These are phyloP conservation scores for Phalacrocorax carbo DNA, from an alignment of 2,113 vertebrate species.

Conservation along the genomic window DNA sequence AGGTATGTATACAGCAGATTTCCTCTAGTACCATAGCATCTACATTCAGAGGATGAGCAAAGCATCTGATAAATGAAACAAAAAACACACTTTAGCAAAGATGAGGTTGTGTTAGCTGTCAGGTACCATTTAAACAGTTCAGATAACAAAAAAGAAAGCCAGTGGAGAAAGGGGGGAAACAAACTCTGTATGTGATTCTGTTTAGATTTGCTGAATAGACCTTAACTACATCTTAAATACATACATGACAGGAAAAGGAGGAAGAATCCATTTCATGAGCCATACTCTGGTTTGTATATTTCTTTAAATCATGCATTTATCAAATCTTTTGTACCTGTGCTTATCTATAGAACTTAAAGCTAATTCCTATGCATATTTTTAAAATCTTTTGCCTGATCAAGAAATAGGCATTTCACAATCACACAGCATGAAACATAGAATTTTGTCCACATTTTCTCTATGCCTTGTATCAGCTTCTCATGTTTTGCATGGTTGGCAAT, in stretches of 20 bases:
- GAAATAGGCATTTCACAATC: not conserved
- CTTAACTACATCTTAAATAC: not conserved
- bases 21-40: not conserved
- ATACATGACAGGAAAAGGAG: not conserved
- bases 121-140: not conserved
- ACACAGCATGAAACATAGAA: not conserved
- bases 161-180: not conserved
- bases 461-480: not conserved
- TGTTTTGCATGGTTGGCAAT: not conserved
- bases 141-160: not conserved
- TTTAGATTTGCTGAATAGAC: not conserved
- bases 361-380: not conserved
- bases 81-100: not conserved
- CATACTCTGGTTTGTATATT: not conserved
- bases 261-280: not conserved
- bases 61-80: not conserved
- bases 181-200: not conserved
- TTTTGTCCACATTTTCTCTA: not conserved
- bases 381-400: not conserved
- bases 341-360: not conserved
- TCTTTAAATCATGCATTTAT: not conserved
- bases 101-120: not conserved
- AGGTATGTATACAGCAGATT: not conserved
- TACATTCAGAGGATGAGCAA: not conserved
- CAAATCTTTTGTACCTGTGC: not conserved